These are phyloP conservation scores for Bradynema listronoti DNA, from an alignment of 1,140 invertebrate species.

Conservation along the genomic window DNA sequence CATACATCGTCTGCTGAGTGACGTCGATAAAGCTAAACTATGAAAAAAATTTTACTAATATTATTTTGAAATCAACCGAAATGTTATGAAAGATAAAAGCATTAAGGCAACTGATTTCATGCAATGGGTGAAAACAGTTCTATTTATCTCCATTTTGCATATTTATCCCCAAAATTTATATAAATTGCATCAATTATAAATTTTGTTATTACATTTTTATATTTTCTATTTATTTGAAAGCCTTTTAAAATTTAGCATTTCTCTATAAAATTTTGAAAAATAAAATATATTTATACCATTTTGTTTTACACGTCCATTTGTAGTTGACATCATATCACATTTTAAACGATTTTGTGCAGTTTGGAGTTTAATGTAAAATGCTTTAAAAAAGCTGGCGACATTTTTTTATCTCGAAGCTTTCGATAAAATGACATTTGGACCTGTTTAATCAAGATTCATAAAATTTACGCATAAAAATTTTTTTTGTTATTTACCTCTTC, in stretches of 20 bases:
- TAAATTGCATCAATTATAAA: constrained; percentile 23
- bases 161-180: constrained; percentile 12
- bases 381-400: constrained; percentile 93
- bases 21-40: constrained; percentile 48
- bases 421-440: constrained; percentile 55
- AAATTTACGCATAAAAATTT: too few relatives aligned
- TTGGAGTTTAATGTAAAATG: constrained; percentile 90
- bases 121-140: too few relatives aligned
- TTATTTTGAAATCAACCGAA: constrained; percentile 11
- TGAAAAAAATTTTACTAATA: constrained; percentile 6
- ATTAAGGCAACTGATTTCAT: too few relatives aligned
- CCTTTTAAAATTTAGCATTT: background rate
- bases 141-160: too few relatives aligned
- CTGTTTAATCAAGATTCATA: too few relatives aligned
- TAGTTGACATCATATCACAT: constrained; percentile 76
- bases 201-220: constrained; percentile 3
- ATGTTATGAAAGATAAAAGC: constrained; percentile 6
- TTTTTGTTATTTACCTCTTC: constrained; percentile 64
- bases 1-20: constrained; percentile 50
- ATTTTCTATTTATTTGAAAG: background rate
- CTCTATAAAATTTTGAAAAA: too few relatives aligned
- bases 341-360: constrained; percentile 91
- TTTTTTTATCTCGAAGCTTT: constrained; percentile 73
- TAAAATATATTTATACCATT: constrained; percentile 24
- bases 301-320: constrained; percentile 9